Conservation (phyloP, 2,113 vertebrate genomes). For the Petaurus breviceps region DNA sequence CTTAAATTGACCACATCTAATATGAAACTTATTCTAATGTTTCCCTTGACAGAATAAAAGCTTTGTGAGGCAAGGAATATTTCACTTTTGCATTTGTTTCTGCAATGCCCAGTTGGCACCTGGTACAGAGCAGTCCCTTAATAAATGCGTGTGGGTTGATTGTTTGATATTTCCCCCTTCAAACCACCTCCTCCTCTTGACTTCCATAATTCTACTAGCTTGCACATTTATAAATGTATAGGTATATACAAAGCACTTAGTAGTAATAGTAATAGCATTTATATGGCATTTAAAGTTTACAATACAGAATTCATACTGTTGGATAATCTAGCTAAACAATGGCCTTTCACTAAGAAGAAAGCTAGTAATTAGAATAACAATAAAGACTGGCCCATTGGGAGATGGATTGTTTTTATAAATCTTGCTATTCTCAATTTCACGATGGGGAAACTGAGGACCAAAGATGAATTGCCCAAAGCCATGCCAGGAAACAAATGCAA, state of each 20-base stretch:
- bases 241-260: not conserved
- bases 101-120: not conserved
- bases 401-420: not conserved
- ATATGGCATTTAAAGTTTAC: not conserved
- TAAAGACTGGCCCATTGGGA: not conserved
- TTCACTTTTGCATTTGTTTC: not conserved
- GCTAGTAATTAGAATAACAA: not conserved
- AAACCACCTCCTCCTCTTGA: conserved; percentile 9
- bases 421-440: not conserved
- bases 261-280: not conserved
- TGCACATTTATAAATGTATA: not conserved
- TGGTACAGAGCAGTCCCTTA: not conserved
- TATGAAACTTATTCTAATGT: not conserved
- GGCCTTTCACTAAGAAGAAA: not conserved
- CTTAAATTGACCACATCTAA: not conserved
- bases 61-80: not conserved
- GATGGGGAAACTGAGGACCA: not conserved
- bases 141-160: not conserved
- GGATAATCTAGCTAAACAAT: not conserved
- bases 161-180: not conserved
- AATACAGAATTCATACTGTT: not conserved
- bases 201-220: conserved; percentile 37
- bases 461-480: not conserved
- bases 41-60: not conserved
- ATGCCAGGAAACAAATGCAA: not conserved